Percentiles rank a stretch among this genome's conserved stretches.
Evolutionary conservation across 2,113 vertebrate species (phyloP).

Genomic region (Apteryx owenii): DNA sequence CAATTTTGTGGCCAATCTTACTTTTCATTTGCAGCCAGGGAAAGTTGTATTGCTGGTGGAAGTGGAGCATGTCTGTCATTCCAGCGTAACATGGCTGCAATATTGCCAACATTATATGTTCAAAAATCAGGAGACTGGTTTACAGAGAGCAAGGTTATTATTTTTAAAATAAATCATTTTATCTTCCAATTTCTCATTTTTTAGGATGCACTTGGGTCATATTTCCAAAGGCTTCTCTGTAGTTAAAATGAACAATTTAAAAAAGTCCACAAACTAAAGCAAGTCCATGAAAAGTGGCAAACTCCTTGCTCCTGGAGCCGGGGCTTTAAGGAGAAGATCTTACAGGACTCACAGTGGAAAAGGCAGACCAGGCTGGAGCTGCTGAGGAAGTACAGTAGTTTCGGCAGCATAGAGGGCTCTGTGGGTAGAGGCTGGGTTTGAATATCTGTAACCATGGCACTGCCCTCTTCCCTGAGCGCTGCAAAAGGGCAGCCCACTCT

Average conservation of each 20-base stretch:
- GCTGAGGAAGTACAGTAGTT: background rate
- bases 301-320: background rate
- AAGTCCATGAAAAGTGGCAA: background rate
- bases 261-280: background rate
- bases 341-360: background rate
- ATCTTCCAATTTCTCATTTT: background rate
- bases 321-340: background rate
- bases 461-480: background rate
- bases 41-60: background rate
- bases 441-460: background rate
- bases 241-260: background rate
- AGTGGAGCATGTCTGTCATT: conserved; percentile 10
- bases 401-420: background rate
- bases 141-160: background rate
- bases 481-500: background rate
- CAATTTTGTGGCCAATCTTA: conserved; percentile 50
- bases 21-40: conserved; percentile 30
- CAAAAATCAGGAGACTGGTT: background rate
- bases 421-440: background rate
- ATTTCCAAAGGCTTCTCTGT: background rate
- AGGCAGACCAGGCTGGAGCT: background rate
- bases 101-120: background rate
- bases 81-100: background rate
- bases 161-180: background rate
- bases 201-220: background rate